Conservation (phyloP, 2,797 vertebrate species). For the Sciurus vulgaris region DNA sequence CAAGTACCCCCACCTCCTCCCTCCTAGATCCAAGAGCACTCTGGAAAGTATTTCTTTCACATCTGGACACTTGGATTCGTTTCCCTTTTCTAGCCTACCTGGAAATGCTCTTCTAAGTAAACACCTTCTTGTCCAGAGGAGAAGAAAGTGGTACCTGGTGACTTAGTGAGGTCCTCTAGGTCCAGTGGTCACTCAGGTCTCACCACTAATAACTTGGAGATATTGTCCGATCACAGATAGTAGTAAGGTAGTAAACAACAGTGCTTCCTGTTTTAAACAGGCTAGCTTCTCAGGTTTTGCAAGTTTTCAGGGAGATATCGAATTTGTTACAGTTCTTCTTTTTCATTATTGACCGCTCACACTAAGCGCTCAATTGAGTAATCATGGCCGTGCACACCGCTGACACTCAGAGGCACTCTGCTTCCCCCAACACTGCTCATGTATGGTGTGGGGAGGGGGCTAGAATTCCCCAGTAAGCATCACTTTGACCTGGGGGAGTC, state of each 20-base stretch:
- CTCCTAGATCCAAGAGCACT: not conserved
- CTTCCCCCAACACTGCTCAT: not conserved
- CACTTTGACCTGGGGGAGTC: not conserved
- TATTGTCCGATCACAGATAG: slow-evolving; percentile 47
- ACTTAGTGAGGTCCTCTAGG: slow-evolving; percentile 57
- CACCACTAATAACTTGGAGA: not conserved
- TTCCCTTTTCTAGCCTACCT: not conserved
- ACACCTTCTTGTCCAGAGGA: not conserved
- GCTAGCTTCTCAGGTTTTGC: slow-evolving; percentile 73
- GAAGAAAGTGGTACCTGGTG: slow-evolving; percentile 72
- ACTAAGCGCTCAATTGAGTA: not conserved
- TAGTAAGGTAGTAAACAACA: slow-evolving; percentile 72
- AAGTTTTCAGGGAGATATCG: slow-evolving; percentile 75
- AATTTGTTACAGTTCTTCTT: slow-evolving; percentile 77
- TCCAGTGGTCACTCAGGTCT: slow-evolving; percentile 28
- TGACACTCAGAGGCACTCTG: not conserved
- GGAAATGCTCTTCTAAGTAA: not conserved
- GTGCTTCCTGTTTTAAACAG: slow-evolving; percentile 84
- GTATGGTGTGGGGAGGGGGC: not conserved
- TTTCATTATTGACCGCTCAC: slow-evolving; percentile 42
- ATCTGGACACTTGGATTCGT: not conserved
- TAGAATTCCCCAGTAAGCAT: not conserved
- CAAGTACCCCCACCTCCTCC: not conserved
- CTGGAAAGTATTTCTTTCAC: not conserved
- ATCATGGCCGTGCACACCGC: not conserved